Conservation (phyloP, 1,140 invertebrate genomes). For the Microplitis mediator region DNA sequence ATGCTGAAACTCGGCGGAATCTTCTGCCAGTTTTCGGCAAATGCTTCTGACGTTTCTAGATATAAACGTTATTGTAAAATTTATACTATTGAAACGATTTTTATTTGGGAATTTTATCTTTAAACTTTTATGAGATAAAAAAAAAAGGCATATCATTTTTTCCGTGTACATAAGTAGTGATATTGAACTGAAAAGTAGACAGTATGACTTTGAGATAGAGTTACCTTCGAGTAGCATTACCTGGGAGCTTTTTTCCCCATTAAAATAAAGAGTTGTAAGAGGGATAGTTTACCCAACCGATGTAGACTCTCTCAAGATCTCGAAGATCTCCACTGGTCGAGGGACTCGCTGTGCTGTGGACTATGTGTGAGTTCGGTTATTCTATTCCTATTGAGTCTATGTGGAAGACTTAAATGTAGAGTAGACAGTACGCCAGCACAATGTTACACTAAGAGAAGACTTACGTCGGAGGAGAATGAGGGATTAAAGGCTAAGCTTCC, state of each 20-base stretch:
- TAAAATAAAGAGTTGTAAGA: not conserved
- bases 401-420: no score
- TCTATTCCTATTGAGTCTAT: no score
- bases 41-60: no score
- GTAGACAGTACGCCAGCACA: no score
- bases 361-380: not conserved
- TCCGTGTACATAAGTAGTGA: not conserved
- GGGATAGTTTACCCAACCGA: not conserved
- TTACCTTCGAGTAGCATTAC: not conserved
- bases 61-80: no score
- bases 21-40: no score
- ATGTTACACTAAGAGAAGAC: not conserved
- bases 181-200: not conserved
- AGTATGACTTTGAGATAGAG: not conserved
- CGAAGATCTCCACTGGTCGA: not conserved
- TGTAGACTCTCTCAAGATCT: not conserved
- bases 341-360: not conserved
- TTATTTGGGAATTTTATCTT: no score
- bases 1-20: no score
- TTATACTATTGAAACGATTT: no score
- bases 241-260: not conserved
- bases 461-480: not conserved
- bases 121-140: no score
- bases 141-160: no score
- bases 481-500: not conserved